Base-by-base conservation (phyloP, 2,113 vertebrate species). In the Erpornis zantholeuca region DNA sequence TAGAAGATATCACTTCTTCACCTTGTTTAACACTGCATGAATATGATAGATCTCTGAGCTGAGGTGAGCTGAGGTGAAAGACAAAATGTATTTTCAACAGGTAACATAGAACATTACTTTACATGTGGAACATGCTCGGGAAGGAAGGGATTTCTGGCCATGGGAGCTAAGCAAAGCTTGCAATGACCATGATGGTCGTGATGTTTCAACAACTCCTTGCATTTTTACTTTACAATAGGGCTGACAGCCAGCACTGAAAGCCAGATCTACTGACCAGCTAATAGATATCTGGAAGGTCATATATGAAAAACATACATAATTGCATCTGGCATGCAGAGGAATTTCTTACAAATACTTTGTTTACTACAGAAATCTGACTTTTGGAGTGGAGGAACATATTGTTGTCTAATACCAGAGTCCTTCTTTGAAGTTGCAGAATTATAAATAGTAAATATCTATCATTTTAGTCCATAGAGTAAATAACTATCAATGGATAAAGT, bases 161-260 rank as follows among this genome's bases (percentile, higher is more conserved):
- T 0, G 0, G 25, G 4, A 72, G 7, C 25, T 86, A 38, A 49
- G 38, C 21, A 56, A 69, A 64, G 3, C 8, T 60, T 52, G 15
- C 1, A 7, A 63, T 45, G 40, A 49, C 10, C 21, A 7, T 31
- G 25, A 13, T 3, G 3, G 7, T 81, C 1, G 0, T 35, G 44
- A 56, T 61, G 5, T 28, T 88, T 75, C 64, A 83, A 33, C 49
- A 60, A 27, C 24, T 28, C 11, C 38, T 42, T 57, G 20, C 16
- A 23, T 40, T 18, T 68, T 82, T 76, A 33, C 69, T 82, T 82
- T 44, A 53, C 23, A 65, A 16, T 22, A 59, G 7, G 7, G 4
- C 17, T 89, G 22, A 35, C 28, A 61, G 27, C 5, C 40, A 82
- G 16, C 36, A 35, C 33, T 72, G 73, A 72, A 69, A 86, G 75